Base-by-base conservation (phyloP, 2,113 vertebrate genomes). In the Oncorhynchus keta region DNA sequence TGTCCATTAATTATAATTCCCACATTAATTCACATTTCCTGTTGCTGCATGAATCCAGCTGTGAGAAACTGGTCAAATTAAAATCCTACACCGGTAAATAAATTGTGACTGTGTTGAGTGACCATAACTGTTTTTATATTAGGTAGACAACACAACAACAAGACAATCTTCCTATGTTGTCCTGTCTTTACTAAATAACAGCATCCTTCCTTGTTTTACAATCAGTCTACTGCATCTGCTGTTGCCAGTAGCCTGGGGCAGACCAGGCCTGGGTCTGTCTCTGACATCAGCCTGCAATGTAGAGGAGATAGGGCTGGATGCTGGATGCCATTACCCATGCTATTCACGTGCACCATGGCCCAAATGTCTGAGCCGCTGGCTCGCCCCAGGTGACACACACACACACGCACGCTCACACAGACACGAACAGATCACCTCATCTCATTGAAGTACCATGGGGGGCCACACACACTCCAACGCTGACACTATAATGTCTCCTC, bases 281-380 rank as follows among this genome's bases (percentile, higher is more conserved):
- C 18, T 24, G 12, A 13, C 9, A 20, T 20, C 28, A 69, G 39
- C 12, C 5, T 13, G n/a, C 14, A 4, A 57, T 57, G n/a, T 62
- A 22, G 20, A 62, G 18, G 5, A 5, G 51, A 39, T 1, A 26
- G 26, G 12, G 24, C 73, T 73, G 24, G 78, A 74, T 70, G 59
- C 35, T 22, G 24, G 59, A 76, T 32, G 20, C 59, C 45, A 39
- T 18, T 24, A 16, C 9, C 22, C 24, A 76, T 76, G 70, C 74
- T 78, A 83, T 86, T 78, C 32, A 6, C 3, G 70, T 78, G 83
- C 78, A 26, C 61, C 30, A n/a, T 61, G 18, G 48, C 81, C 73
- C 65, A 75, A 75, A 55, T 30, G 61, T 74, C 75, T 59, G 57
- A 32, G 68, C 66, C 32, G 4, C 69, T 5, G 64, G 45, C 39